Evolutionary conservation across 2,888 invertebrate genomes (phyloP), one percentile per base, ranked within the genome.

Genomic region (Drosophila villosipedis): DNA sequence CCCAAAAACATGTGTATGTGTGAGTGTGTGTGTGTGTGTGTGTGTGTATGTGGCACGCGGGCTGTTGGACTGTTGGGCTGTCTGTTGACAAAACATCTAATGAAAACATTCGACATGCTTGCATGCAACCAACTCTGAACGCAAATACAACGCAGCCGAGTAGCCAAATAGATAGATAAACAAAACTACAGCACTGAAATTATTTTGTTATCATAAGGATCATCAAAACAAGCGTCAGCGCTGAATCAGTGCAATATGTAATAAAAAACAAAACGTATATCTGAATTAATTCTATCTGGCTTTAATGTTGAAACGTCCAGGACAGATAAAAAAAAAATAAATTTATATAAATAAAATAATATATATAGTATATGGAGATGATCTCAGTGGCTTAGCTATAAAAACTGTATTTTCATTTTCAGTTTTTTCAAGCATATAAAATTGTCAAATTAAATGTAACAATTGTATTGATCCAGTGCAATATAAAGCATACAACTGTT

Each of bases 131-230:
- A 62, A 33, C 54, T 28, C 43, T 14, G n/a, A 58, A 49, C 33
- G 62, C 74, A 76, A 61, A 78, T 67, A 78, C 53, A 65, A 68
- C 43, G 31, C 49, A 35, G 43, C 68, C 54, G 66, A 55, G 68
- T 28, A 61, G 65, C 78, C 73, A 69, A 70, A 75, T 64, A 75
- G 70, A 77, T 78, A 74, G 77, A 76, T 73, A 85, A 89, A 78
- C 89, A 83, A 78, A 76, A 76, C 68, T 67, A 71, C 60, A 64
- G 69, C 57, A 65, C 58, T 31, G 54, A 80, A 83, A 78, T 82
- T 83, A 83, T 87, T 86, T 89, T 83, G 77, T 86, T 90, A 81
- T 81, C 76, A 71, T 54, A 79, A 73, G 63, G 57, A 59, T 68
- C 73, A 85, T 55, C 68, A 76, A 70, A 79, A 73, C 70, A 73